Evolutionary conservation across 2,888 invertebrate species (phyloP).

Genomic region (Serrognathus titanus): DNA sequence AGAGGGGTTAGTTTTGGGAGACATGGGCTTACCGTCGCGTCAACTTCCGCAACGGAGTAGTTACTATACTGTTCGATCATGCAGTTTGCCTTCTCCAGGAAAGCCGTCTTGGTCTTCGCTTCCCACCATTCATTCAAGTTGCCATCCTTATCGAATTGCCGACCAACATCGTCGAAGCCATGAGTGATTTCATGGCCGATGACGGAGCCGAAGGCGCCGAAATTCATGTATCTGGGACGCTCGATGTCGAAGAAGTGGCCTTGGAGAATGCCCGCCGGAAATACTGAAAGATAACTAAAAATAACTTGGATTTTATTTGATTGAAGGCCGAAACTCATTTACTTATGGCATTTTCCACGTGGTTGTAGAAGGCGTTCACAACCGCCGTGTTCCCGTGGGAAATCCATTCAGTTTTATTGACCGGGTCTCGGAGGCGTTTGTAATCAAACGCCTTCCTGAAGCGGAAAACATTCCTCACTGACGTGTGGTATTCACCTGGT

Average conservation of each 20-base stretch:
- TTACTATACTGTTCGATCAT: conserved; percentile 93
- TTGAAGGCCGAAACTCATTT: not conserved
- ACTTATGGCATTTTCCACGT: not conserved
- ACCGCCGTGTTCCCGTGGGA: not conserved
- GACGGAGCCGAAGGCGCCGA: conserved; percentile 86
- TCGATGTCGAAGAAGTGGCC: conserved; percentile 87
- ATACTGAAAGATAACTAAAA: conserved; percentile 58
- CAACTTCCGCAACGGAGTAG: conserved; percentile 76
- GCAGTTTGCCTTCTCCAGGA: conserved; percentile 80
- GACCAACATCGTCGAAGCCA: conserved; percentile 85
- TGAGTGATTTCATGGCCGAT: conserved; percentile 93
- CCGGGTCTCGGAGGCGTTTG: not conserved
- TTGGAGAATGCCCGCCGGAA: conserved; percentile 91
- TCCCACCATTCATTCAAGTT: conserved; percentile 95
- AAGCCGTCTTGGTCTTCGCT: conserved; percentile 74
- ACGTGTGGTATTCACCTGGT: not conserved
- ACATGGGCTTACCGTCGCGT: conserved; percentile 60
- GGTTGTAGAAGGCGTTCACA: not conserved
- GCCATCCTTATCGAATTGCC: conserved; percentile 89
- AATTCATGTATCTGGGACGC: conserved; percentile 89
- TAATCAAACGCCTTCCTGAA: not conserved
- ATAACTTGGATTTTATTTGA: not conserved
- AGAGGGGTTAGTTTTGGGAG: not conserved
- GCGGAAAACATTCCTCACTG: not conserved
- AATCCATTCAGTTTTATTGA: conserved; percentile 1